These are phyloP conservation scores for Myotis pilosus DNA, from an alignment of 2,797 vertebrate species.

Conservation along the genomic window DNA sequence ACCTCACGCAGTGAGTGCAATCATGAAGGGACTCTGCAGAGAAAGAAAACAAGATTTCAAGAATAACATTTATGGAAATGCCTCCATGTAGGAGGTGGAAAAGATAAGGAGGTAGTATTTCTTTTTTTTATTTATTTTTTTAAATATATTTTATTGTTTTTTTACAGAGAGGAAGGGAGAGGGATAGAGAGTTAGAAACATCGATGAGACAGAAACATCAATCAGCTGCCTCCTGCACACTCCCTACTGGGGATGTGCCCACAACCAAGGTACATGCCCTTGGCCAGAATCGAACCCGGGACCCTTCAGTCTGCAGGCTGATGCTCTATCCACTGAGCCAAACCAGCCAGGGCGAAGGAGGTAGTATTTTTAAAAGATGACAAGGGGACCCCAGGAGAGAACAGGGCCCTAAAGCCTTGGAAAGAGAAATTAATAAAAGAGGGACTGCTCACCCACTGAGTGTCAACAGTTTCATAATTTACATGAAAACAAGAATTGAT, in stretches of 20 bases:
- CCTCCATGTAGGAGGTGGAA: background rate
- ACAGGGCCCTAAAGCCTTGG: background rate
- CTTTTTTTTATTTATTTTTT: background rate
- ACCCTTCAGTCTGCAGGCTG: no score
- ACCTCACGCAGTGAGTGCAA: background rate
- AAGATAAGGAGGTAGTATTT: background rate
- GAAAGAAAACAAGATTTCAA: background rate
- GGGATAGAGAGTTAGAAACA: no score
- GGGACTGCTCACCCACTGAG: background rate
- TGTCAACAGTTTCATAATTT: background rate
- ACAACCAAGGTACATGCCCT: no score
- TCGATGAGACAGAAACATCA: no score
- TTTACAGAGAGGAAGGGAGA: no score
- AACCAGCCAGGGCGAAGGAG: background rate
- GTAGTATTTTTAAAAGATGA: background rate
- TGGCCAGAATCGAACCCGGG: no score
- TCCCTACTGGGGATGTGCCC: no score
- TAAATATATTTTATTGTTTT: no score
- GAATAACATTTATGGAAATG: background rate
- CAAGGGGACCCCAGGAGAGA: background rate
- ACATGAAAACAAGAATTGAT: background rate
- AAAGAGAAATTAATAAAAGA: conserved; percentile 3
- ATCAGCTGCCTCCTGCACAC: no score
- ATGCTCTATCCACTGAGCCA: no score
- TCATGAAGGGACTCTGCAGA: background rate